Base-by-base conservation (phyloP, 2,113 vertebrate species). In the Aepyceros melampus region DNA sequence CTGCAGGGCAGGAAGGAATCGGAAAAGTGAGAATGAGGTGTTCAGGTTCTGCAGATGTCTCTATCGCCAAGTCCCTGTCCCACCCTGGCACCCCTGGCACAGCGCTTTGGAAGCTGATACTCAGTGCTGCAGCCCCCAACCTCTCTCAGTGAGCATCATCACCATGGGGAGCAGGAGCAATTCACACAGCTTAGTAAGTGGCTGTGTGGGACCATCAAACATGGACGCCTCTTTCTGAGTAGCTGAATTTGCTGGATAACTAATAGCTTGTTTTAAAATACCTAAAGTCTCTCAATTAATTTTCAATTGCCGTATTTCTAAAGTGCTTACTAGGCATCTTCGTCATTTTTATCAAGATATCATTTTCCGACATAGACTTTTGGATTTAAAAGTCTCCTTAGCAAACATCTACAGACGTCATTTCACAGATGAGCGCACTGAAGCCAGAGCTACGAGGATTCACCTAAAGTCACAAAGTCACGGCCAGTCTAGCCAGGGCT, bases 281-380 rank as follows among this genome's bases (percentile, higher is more conserved):
- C 15, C 21, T 56, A 43, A 92, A 76, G 31, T 25, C 60, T 74
- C 76, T 76, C 19, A 4, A 67, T 67, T 62, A 83, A 56, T 17
- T 89, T 93, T 90, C 81, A n/a, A 36, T 29, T 83, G 55, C 78
- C n/a, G 11, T 87, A 45, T 36, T 93, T 91, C 62, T 71, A 84
- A 60, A 93, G 84, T 87, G 79, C n/a, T 83, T 76, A 76, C 71
- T n/a, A 10, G 25, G 33, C n/a, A 79, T 94, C 40, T 19, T 95
- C 51, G 31, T 53, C 87, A 74, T 36, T 55, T 93, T 91, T 27
- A 95, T 40, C 33, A 58, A 91, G 55, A 19, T 91, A 71, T 53
- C 40, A 85, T 60, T 93, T 93, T 95, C 29, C 15, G 31, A 92
- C 11, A 60, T 58, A 84, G 40, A 91, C 21, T 47, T 91, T 86